Evolutionary conservation across 2,113 vertebrate genomes (phyloP).

Genomic region (Osmerus mordax): DNA sequence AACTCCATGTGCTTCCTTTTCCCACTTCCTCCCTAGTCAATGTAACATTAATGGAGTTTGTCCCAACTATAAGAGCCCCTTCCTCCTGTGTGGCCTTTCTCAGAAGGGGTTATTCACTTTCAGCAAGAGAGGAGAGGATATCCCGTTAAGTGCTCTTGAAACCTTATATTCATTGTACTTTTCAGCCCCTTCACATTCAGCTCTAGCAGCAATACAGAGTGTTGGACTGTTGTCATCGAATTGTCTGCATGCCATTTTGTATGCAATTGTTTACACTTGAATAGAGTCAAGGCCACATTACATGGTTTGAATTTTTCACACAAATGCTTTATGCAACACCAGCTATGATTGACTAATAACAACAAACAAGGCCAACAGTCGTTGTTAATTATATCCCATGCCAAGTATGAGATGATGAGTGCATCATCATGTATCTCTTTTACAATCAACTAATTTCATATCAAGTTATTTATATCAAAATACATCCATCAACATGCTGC

Average conservation of each 20-base stretch:
- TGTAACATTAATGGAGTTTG: slow-evolving; percentile 46
- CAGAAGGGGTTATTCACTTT: slow-evolving; percentile 14
- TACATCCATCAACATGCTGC: slow-evolving; percentile 37
- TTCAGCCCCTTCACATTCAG: neutral
- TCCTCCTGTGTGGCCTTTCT: slow-evolving; percentile 15
- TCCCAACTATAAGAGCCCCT: slow-evolving; percentile 44
- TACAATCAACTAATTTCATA: slow-evolving; percentile 24
- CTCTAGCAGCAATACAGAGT: neutral
- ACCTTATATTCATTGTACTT: slow-evolving; percentile 4
- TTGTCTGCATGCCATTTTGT: neutral
- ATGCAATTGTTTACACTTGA: neutral
- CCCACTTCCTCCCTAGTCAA: slow-evolving; percentile 55
- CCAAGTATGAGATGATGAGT: slow-evolving; percentile 24
- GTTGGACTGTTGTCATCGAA: neutral
- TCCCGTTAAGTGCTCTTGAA: slow-evolving; percentile 11
- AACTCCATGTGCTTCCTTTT: slow-evolving; percentile 29
- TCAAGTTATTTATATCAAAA: slow-evolving; percentile 42
- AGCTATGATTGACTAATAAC: slow-evolving; percentile 3
- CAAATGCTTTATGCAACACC: neutral
- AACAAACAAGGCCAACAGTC: neutral
- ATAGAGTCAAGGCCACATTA: slow-evolving; percentile 13
- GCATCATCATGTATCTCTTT: slow-evolving; percentile 23
- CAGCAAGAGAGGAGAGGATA: neutral
- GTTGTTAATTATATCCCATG: neutral
- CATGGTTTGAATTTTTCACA: neutral